Percentiles rank a stretch among this genome's conserved stretches.
phyloP scores from a whole-genome alignment of 2,888 invertebrate species.

The Zhuqinia jingwanae region DNA sequence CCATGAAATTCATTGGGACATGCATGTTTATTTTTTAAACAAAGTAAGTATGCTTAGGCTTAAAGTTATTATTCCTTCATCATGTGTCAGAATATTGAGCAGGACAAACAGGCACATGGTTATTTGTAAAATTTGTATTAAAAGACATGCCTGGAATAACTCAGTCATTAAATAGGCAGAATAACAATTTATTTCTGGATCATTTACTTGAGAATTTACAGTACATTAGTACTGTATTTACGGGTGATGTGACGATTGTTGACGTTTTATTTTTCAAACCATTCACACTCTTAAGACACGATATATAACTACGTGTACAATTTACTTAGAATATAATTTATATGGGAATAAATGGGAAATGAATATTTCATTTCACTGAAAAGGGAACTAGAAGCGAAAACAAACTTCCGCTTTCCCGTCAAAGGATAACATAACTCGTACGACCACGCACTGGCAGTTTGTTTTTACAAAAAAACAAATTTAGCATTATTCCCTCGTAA shows the following conservation, averaged over 20 bases:
- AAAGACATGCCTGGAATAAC: neutral
- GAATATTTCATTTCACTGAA: conserved; percentile 15
- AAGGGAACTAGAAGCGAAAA: neutral
- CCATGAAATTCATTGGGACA: too few species aligned
- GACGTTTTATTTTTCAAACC: neutral
- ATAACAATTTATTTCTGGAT: neutral
- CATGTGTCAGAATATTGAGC: neutral
- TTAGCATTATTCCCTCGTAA: neutral
- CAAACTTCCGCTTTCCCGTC: conserved; percentile 5
- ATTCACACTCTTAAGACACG: neutral
- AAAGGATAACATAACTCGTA: neutral
- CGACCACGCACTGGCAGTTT: neutral
- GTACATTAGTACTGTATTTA: conserved; percentile 8
- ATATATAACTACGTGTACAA: neutral
- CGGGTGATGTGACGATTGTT: neutral
- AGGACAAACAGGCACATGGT: neutral
- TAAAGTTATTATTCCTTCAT: neutral
- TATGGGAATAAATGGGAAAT: neutral
- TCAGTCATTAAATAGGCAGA: neutral
- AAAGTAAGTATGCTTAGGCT: too few species aligned
- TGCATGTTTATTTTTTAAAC: too few species aligned
- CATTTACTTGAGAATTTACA: neutral
- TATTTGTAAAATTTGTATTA: neutral
- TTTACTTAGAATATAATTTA: neutral
- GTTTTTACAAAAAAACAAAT: neutral